Base-by-base conservation (phyloP, 1,140 invertebrate species). In the Scaptodrosophila lebanonensis region DNA sequence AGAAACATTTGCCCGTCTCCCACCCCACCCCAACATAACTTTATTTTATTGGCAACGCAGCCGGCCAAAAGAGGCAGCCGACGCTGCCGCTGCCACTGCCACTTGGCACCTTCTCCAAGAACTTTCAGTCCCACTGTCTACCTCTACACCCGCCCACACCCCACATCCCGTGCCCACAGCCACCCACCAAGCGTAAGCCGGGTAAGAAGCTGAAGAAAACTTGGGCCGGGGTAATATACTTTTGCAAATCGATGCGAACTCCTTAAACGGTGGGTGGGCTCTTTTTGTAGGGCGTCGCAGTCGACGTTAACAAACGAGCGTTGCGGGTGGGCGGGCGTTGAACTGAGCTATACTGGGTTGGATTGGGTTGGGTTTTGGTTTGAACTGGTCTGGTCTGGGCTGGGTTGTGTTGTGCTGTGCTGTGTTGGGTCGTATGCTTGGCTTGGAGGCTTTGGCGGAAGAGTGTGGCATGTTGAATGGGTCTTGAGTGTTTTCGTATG, bases 401-500 rank as follows among this genome's bases (percentile, higher is more conserved):
- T 3, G 3, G 8, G 8, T 4, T 8, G 22, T 25, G 8, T 25
- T 25, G 22, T 8, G 3, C 3, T 25, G 22, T 3, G 22, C 3
- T 25, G 3, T 25, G 22, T 25, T 12, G 39, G 16, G 36, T 25
- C 12, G 11, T 2, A 36, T 15, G 16, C 30, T 11, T 33, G n/a
- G 36, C 16, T n/a, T 29, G 22, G 36, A 3, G 27, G 8, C 13
- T 32, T 38, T 49, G 36, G 35, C 59, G 73, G 75, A 79, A 79
- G 59, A 70, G 60, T 72, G 69, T 84, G 75, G 73, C 64, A 67
- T 68, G 79, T 54, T 84, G 69, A 79, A 79, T 82, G 73, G 48
- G 75, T 79, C 73, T 79, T 79, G 73, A 73, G 70, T 82, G 82
- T 84, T 82, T 84, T 75, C 62, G 65, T 73, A 84, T 84, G 82